These are phyloP conservation scores for Clarias laeviceps DNA, from an alignment of 2,797 vertebrate genomes.

Conservation along the genomic window DNA sequence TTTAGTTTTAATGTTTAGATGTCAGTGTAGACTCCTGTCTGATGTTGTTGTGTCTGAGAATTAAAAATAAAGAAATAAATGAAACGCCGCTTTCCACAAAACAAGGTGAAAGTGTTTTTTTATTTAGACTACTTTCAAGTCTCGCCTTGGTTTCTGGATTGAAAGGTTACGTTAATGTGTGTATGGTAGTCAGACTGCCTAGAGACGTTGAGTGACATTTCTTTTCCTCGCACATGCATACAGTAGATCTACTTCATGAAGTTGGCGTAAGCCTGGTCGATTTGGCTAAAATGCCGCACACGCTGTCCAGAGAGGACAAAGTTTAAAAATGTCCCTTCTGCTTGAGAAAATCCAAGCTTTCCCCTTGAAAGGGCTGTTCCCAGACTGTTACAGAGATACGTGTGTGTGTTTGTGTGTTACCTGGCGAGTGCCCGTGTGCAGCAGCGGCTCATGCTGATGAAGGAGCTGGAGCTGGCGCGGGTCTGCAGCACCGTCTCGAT, in stretches of 20 bases:
- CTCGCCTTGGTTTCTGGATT: background rate
- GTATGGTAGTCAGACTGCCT: background rate
- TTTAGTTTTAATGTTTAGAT: background rate
- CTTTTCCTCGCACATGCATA: background rate
- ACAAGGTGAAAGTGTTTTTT: background rate
- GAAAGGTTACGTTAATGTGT: background rate
- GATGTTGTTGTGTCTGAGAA: background rate
- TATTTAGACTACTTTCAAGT: background rate
- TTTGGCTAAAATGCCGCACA: background rate
- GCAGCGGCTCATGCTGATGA: slow-evolving; percentile 96
- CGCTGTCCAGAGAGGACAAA: background rate
- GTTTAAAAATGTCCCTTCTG: background rate
- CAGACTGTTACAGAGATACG: background rate
- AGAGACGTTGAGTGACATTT: background rate
- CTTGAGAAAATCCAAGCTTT: background rate
- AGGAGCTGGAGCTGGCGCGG: slow-evolving; percentile 87
- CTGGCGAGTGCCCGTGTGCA: slow-evolving; percentile 84
- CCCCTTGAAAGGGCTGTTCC: background rate
- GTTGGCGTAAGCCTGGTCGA: background rate
- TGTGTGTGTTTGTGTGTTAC: slow-evolving; percentile 66
- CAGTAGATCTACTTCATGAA: background rate
- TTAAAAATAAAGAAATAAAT: background rate
- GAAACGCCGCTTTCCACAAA: background rate
- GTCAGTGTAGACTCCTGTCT: background rate
- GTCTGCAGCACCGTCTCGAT: slow-evolving; percentile 88